Evolutionary conservation across 1,140 invertebrate species (phyloP).

Genomic region (Araneus ventricosus): DNA sequence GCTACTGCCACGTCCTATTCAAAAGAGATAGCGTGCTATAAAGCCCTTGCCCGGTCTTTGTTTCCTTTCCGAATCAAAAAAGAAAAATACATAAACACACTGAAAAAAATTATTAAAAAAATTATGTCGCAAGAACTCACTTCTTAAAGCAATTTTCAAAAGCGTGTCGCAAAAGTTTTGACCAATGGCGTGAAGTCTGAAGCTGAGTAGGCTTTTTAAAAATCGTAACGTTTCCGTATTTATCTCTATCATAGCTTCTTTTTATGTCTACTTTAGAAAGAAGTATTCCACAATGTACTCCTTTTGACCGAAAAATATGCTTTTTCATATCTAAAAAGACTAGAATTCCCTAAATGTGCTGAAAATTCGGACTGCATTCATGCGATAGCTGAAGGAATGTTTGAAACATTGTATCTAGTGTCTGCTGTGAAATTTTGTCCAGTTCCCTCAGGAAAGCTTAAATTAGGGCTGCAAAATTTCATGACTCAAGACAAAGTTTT

Average conservation of each 20-base stretch:
- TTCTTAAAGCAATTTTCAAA: constrained; percentile 23
- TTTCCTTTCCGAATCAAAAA: background rate
- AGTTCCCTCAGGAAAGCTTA: background rate
- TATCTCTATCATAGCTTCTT: background rate
- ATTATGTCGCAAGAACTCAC: background rate
- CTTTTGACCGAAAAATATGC: too few species aligned
- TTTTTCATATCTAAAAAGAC: too few species aligned
- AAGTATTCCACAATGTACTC: too few species aligned
- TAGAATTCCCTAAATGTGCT: background rate
- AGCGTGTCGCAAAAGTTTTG: background rate
- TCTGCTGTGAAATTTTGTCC: background rate
- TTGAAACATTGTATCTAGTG: background rate
- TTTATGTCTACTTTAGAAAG: too few species aligned
- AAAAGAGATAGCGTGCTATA: background rate
- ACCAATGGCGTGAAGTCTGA: background rate
- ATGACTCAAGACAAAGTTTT: too few species aligned
- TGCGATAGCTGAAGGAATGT: background rate
- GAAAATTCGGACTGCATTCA: background rate
- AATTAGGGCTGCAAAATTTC: too few species aligned
- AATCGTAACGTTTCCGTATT: background rate
- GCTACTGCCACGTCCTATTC: background rate
- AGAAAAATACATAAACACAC: background rate
- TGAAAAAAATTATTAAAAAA: background rate
- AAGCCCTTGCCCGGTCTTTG: background rate
- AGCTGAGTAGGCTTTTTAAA: background rate